These are phyloP conservation scores for Acridotheres tristis DNA, from an alignment of 2,797 vertebrate genomes.

Conservation along the genomic window DNA sequence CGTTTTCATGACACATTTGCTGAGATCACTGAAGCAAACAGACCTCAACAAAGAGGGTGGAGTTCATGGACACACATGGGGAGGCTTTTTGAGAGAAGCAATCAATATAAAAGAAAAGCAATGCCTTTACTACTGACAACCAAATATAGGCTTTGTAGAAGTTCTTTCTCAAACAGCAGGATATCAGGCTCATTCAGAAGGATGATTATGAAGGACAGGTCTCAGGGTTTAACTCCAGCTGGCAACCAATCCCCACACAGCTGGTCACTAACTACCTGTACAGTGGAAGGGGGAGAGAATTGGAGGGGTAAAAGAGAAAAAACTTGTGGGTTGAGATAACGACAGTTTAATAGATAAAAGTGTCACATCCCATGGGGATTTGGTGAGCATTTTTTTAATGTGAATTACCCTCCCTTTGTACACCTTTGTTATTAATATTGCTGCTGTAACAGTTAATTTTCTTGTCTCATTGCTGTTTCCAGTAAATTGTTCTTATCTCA, in stretches of 20 bases:
- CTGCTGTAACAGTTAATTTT: background rate
- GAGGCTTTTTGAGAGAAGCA: background rate
- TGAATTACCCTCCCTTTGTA: background rate
- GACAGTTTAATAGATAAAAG: background rate
- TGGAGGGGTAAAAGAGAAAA: background rate
- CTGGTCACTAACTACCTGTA: background rate
- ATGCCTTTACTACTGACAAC: background rate
- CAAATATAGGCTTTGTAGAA: background rate
- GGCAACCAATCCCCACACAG: background rate
- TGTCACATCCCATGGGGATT: background rate
- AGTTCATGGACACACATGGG: background rate
- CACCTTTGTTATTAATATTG: background rate
- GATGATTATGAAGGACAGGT: background rate
- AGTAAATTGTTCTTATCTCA: background rate
- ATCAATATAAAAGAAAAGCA: background rate
- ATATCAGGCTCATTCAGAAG: background rate
- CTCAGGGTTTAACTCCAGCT: background rate
- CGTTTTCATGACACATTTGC: background rate
- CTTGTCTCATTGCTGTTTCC: background rate
- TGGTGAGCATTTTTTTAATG: background rate
- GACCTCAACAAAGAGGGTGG: background rate
- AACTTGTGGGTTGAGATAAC: background rate
- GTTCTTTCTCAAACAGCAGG: background rate
- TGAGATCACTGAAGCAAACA: background rate
- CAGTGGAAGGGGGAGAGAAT: background rate